These are phyloP conservation scores for Nomia melanderi DNA, from an alignment of 1,140 invertebrate species.

Conservation along the genomic window DNA sequence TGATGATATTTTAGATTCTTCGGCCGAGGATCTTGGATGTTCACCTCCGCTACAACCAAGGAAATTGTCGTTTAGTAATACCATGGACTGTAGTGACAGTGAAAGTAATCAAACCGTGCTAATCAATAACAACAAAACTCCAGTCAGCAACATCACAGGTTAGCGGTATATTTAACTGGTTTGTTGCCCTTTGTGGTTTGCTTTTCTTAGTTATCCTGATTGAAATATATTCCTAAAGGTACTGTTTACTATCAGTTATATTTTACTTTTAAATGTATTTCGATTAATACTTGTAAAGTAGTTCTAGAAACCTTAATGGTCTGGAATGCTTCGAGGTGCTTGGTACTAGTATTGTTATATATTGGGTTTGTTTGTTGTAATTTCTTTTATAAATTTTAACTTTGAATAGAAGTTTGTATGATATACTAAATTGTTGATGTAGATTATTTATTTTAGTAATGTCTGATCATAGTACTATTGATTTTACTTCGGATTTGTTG, in stretches of 20 bases:
- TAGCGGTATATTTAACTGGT: slow-evolving; percentile 48
- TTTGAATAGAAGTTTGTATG: neutral
- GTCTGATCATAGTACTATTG: neutral
- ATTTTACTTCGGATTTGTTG: neutral
- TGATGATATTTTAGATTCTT: slow-evolving; percentile 75
- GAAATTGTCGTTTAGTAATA: slow-evolving; percentile 72
- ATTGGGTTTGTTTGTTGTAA: neutral
- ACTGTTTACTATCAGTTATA: neutral
- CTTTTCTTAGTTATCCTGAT: neutral
- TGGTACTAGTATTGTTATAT: neutral
- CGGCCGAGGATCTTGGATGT: slow-evolving; percentile 71
- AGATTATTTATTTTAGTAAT: neutral
- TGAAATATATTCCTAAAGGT: neutral
- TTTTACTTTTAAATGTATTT: neutral
- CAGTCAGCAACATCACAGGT: slow-evolving; percentile 69
- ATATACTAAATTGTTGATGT: neutral
- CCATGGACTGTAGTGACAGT: slow-evolving; percentile 74
- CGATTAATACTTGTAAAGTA: neutral
- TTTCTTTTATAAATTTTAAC: neutral
- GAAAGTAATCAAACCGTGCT: slow-evolving; percentile 60
- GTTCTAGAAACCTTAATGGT: neutral
- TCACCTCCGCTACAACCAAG: slow-evolving; percentile 71
- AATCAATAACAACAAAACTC: slow-evolving; percentile 63
- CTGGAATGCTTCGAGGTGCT: neutral
- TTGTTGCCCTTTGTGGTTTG: neutral